Evolutionary conservation across 1,140 invertebrate genomes (phyloP), one percentile per base, ranked within the genome.

Genomic region (Gonioctena quinquepunctata): DNA sequence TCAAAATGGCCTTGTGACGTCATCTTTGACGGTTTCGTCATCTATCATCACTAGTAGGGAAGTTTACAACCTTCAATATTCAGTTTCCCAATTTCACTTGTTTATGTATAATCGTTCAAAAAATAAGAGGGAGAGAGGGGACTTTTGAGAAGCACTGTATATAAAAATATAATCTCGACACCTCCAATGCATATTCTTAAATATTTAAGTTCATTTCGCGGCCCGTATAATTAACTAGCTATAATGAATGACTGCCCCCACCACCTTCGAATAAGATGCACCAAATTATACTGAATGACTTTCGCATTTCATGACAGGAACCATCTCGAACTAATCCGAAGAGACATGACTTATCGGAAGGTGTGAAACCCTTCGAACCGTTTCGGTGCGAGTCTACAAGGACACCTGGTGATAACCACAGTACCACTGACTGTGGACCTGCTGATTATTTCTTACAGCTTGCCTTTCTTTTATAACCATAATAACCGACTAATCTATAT

Each of bases 401-500:
- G 25, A 59, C 56, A 59, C 56, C 56, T 59, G 56, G 21, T 59
- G 56, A 59, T 59, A 26, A 59, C 56, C 21, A 59, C 56, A 22
- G 56, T 2, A 11, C n/a, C 25, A 25, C 23, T 59, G 56, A 25
- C 21, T 59, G 56, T 59, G 16, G 56, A 59, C 56, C 56, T 59
- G n/a, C 25, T 59, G 56, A 59, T 59, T 59, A 59, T 59, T 59
- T 59, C 56, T 59, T 23, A 59, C 56, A 59, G 26, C 21, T 25
- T 59, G 56, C 25, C 11, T 25, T 59, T 16, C 13, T 23, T 59
- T 18, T 59, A 25, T 59, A 26, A 59, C 21, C 56, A 25, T 59
- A 59, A 28, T 59, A 16, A 26, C 56, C 26, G 23, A n/a, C 25
- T 16, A n/a, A 59, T 59, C 21, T 19, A 23, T 59, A 59, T 26